Evolutionary conservation across 1,140 invertebrate species (phyloP), one percentile per base, ranked within the genome.

Genomic region (Cyclargus thomasi): DNA sequence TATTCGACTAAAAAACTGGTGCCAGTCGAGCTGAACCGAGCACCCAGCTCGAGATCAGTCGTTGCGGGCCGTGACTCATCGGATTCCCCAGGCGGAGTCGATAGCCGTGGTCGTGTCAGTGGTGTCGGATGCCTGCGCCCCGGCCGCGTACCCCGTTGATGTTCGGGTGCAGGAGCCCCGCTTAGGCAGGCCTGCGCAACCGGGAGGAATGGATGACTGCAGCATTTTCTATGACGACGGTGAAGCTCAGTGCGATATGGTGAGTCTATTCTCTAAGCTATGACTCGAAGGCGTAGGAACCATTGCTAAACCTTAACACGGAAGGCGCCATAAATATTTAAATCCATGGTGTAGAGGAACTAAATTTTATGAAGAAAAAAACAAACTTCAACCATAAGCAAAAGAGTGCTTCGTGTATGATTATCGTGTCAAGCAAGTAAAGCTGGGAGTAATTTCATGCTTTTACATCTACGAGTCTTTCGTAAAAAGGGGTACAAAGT

Each of bases 221-320:
- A 82, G 78, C 78, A 76, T 81, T 75, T 88, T 88, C 79, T 88
- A 88, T 85, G 86, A 86, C 87, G 86, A 87, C 82, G 83, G 79
- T 74, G 85, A 88, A 81, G 79, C 81, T 76, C 84, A 88, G 76
- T 86, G 84, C 82, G 87, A 90, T 80, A 90, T 90, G 87, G 87
- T 88, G 81, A 63, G 82, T 84, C 70, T 65, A 47, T 47, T 8
- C 39, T 47, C 10, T 47, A 14, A 14, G 39, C 6, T 0, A 8
- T 47, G 39, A 8, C 6, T 47, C 14, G 39, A n/a, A 36, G 23
- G 20, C 18, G 23, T 29, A 59, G 57, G 29, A 18, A n/a, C n/a
- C n/a, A n/a, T n/a, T n/a, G n/a, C n/a, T n/a, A 39, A 23, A n/a
- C 29, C 16, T 5, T 21, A 59, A 66, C 65, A 17, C 35, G 55